Percentiles rank a stretch among this genome's conserved stretches.
Conservation (phyloP, 2,888 invertebrate genomes). For the Drosophila robusta region DNA sequence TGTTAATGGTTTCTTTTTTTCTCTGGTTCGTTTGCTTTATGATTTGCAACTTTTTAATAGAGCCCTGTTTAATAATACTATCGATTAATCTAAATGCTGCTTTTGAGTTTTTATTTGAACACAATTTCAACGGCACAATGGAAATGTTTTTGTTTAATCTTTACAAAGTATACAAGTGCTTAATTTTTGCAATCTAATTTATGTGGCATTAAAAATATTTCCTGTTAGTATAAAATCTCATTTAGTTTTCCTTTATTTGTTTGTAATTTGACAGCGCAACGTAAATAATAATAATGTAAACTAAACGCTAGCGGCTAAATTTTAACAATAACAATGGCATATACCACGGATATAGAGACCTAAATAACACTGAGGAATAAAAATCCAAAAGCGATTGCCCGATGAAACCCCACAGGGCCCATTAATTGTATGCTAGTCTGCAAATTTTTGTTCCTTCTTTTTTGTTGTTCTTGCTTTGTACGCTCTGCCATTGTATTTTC, state of each 20-base stretch:
- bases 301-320: constrained; percentile 9
- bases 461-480: constrained; percentile 10
- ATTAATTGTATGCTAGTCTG: constrained; percentile 76
- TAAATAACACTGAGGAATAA: constrained; percentile 35
- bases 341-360: constrained; percentile 12
- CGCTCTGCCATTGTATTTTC: constrained; percentile 39
- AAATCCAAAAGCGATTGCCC: constrained; percentile 57
- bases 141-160: too few species aligned
- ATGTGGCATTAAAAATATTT: too few species aligned
- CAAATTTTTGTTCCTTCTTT: constrained; percentile 35
- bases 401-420: constrained; percentile 79
- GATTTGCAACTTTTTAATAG: too few species aligned
- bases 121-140: background rate
- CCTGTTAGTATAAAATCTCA: too few species aligned
- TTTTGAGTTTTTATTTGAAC: background rate
- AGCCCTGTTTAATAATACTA: too few species aligned
- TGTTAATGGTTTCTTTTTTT: too few species aligned
- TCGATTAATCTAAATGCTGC: too few species aligned
- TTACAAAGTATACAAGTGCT: background rate
- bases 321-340: constrained; percentile 9
- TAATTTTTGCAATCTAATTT: too few species aligned
- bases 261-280: background rate
- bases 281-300: constrained; percentile 31
- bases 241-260: background rate
- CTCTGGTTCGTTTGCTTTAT: background rate